Conservation (phyloP, 2,113 vertebrate species). For the Alligator mississippiensis region DNA sequence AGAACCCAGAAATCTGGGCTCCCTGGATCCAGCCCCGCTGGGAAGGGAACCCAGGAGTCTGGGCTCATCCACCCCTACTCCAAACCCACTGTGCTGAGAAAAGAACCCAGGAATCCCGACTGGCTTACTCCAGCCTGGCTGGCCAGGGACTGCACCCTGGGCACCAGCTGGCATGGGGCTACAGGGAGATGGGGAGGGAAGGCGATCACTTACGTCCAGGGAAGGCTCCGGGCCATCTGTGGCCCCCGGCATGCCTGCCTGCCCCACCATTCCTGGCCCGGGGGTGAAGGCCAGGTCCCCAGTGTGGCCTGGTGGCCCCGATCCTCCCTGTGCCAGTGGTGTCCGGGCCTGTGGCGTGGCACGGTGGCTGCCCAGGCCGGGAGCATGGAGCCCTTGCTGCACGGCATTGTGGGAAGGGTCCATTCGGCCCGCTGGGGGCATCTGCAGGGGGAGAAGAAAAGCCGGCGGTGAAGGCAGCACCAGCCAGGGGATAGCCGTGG, state of each 20-base stretch:
- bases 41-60: neutral
- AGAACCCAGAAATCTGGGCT: neutral
- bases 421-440: slow-evolving; percentile 81
- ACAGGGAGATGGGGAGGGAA: neutral
- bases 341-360: slow-evolving; percentile 70
- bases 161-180: neutral
- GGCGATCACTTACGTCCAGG: slow-evolving; percentile 87
- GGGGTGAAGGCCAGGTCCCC: slow-evolving; percentile 81
- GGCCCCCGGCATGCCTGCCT: slow-evolving; percentile 69
- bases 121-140: neutral
- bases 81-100: neutral
- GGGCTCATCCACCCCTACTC: neutral
- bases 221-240: slow-evolving; percentile 88
- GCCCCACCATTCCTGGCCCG: slow-evolving; percentile 63
- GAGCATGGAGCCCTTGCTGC: slow-evolving; percentile 81
- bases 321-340: slow-evolving; percentile 55
- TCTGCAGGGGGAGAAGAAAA: slow-evolving; percentile 67
- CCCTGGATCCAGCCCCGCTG: neutral
- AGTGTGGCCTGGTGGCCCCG: neutral
- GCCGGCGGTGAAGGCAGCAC: fast-evolving
- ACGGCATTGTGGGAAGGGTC: slow-evolving; percentile 84
- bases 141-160: too few species aligned
- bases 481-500: too few species aligned
- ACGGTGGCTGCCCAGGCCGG: slow-evolving; percentile 79
- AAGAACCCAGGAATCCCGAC: neutral